phyloP scores from a whole-genome alignment of 1,140 invertebrate species.

The Subanguina moxae region DNA sequence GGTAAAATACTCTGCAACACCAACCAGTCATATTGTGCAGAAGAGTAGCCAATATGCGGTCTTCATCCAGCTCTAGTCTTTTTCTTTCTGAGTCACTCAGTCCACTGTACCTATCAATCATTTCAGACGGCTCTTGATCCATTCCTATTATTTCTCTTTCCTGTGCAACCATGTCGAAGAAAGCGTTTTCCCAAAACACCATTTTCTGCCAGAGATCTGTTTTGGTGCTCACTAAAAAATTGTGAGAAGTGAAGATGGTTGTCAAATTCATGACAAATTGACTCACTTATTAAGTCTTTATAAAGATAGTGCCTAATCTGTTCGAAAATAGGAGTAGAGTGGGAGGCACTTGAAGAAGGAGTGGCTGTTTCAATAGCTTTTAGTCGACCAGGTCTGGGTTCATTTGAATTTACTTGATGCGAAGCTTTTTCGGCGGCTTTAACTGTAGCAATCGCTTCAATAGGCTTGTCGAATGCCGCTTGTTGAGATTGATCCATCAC shows the following conservation, averaged over 20 bases:
- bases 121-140: slow-evolving; percentile 96
- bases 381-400: neutral
- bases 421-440: neutral
- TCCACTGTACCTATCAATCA: slow-evolving; percentile 96
- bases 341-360: slow-evolving; percentile 1
- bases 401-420: neutral
- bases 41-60: slow-evolving; percentile 86
- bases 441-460: neutral
- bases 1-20: neutral
- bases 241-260: neutral
- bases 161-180: slow-evolving; percentile 95
- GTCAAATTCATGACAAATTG: neutral
- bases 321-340: slow-evolving; percentile 5
- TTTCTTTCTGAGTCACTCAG: slow-evolving; percentile 89
- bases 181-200: slow-evolving; percentile 99
- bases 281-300: slow-evolving; percentile 46
- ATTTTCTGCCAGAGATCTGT: slow-evolving; percentile 93
- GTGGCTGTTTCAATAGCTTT: slow-evolving; percentile 21
- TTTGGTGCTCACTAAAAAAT: slow-evolving; percentile 20
- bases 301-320: slow-evolving; percentile 40
- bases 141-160: slow-evolving; percentile 98
- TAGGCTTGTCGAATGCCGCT: neutral
- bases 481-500: neutral
- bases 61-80: slow-evolving; percentile 93
- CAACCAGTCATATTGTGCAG: slow-evolving; percentile 90